Evolutionary conservation across 64 coral and sea anemone species (phyloP).

Genomic region (Cladopsammia gracilis): DNA sequence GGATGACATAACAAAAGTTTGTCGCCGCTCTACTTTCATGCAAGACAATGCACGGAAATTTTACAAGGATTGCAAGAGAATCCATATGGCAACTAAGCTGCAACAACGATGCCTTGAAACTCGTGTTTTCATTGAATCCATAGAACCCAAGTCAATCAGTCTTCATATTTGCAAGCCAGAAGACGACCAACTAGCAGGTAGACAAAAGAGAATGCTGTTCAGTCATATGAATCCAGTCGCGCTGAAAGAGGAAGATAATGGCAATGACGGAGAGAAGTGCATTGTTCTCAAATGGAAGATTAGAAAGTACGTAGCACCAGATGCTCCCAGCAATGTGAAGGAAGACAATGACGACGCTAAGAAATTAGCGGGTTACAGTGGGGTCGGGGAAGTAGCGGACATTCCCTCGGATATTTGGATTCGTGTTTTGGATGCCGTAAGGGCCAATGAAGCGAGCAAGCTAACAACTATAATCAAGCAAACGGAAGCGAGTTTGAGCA

Average conservation of each 20-base stretch:
- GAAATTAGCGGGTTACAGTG: not conserved
- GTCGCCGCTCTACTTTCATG: slow-evolving; percentile 73
- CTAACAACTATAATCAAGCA: not conserved
- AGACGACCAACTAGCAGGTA: not conserved
- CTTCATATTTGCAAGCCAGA: slow-evolving; percentile 17
- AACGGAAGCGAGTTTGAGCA: not conserved
- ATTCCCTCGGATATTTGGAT: slow-evolving; percentile 39
- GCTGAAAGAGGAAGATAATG: not conserved
- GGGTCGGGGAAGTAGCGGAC: not conserved
- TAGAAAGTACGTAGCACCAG: slow-evolving; percentile 12
- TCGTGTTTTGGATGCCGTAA: slow-evolving; percentile 3
- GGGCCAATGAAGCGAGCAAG: not conserved
- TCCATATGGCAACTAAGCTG: slow-evolving; percentile 60
- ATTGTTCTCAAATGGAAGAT: slow-evolving; percentile 1
- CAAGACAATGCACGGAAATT: slow-evolving; percentile 65
- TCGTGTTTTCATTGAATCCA: slow-evolving; percentile 22
- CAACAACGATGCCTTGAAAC: not conserved
- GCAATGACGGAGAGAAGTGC: not conserved
- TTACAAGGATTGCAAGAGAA: slow-evolving; percentile 65
- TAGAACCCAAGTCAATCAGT: slow-evolving; percentile 48
- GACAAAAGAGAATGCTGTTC: slow-evolving; percentile 36
- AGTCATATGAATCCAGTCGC: not conserved
- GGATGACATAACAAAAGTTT: slow-evolving; percentile 64
- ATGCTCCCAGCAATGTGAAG: not conserved
- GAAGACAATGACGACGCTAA: not conserved